Conservation (phyloP, 1,140 invertebrate genomes). For the Arion vulgaris region DNA sequence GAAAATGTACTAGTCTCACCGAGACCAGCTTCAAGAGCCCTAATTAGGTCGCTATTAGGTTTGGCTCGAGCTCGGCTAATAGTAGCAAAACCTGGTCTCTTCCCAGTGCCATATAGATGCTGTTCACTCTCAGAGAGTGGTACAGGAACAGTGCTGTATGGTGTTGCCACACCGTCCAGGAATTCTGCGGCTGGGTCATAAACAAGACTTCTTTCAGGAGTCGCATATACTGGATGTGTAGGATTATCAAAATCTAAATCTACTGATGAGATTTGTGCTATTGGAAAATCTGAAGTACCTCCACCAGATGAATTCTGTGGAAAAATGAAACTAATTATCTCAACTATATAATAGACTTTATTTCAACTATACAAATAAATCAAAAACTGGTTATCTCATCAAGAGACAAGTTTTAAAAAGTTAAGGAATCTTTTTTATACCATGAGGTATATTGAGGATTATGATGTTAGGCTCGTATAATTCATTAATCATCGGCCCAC, state of each 20-base stretch:
- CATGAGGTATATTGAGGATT: too few species aligned
- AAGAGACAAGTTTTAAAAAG: too few species aligned
- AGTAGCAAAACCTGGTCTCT: slow-evolving; percentile 39
- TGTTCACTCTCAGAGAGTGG: slow-evolving; percentile 5
- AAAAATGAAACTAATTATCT: not conserved
- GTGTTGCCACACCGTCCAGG: slow-evolving; percentile 19
- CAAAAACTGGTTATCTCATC: too few species aligned
- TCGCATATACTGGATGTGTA: slow-evolving; percentile 47
- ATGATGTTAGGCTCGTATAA: too few species aligned
- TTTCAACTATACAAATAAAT: too few species aligned
- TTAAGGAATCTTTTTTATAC: too few species aligned
- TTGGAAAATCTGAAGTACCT: slow-evolving; percentile 10
- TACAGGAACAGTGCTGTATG: slow-evolving; percentile 39
- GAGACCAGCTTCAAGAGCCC: slow-evolving; percentile 1
- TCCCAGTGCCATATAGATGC: slow-evolving; percentile 16
- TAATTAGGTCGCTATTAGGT: slow-evolving; percentile 17
- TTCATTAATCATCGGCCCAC: too few species aligned
- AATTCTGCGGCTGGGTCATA: not conserved
- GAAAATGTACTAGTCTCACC: not conserved
- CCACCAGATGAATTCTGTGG: slow-evolving; percentile 35
- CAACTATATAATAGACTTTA: too few species aligned
- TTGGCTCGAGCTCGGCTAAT: slow-evolving; percentile 37
- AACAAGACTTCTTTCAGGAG: slow-evolving; percentile 36
- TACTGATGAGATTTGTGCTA: slow-evolving; percentile 46
- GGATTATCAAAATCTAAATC: slow-evolving; percentile 45